Percentiles rank a stretch among this genome's conserved stretches.
phyloP scores from a whole-genome alignment of 2,797 vertebrate species.

The Helicolenus hilgendorfi region DNA sequence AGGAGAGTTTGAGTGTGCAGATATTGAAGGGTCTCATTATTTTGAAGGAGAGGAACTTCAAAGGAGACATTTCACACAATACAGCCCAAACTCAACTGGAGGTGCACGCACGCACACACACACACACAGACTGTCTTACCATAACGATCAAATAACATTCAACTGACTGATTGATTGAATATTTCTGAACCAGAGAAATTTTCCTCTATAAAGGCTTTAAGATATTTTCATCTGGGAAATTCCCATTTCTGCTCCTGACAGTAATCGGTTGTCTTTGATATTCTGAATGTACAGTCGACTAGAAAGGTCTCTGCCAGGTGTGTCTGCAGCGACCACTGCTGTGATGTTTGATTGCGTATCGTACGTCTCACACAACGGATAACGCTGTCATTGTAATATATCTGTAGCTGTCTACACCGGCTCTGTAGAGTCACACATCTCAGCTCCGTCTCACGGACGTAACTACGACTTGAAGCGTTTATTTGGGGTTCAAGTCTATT shows the following conservation, averaged over 20 bases:
- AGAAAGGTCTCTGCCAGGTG: not conserved
- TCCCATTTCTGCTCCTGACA: not conserved
- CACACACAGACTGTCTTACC: not conserved
- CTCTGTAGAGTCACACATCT: no score
- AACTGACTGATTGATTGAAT: not conserved
- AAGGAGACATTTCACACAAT: constrained; percentile 54
- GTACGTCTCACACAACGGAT: no score
- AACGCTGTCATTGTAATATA: no score
- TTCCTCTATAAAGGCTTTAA: not conserved
- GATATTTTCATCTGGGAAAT: not conserved
- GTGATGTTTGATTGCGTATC: not conserved
- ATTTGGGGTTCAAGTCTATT: no score
- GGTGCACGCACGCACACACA: not conserved
- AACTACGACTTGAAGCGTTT: no score
- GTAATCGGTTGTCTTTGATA: not conserved
- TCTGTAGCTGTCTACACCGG: no score
- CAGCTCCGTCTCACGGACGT: no score
- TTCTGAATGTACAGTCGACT: not conserved
- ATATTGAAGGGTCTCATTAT: constrained; percentile 62
- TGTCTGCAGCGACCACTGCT: not conserved
- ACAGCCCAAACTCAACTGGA: not conserved
- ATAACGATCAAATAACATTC: not conserved
- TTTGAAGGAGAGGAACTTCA: constrained; percentile 64
- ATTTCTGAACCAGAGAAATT: not conserved
- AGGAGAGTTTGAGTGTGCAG: not conserved